Conservation (phyloP, 1,140 invertebrate genomes). For the Nymphalis io region DNA sequence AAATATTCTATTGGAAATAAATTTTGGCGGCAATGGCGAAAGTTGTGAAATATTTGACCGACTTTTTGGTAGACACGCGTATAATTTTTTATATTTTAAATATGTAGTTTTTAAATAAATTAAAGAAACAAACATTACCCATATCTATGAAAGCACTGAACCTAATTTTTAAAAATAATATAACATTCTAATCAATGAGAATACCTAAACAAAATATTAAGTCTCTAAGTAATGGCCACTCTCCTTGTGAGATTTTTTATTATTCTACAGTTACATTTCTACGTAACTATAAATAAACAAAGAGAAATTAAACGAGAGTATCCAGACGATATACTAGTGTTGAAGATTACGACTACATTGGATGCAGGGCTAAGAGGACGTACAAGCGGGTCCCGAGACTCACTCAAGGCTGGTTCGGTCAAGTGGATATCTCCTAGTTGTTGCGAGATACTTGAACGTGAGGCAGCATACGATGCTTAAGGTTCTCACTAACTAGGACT, state of each 20-base stretch:
- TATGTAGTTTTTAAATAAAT: no score
- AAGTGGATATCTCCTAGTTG: conserved; percentile 9
- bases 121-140: no score
- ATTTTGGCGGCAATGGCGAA: no score
- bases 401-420: conserved; percentile 1
- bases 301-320: neutral
- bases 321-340: neutral
- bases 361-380: neutral
- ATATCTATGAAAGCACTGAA: no score
- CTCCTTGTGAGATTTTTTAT: neutral
- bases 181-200: no score
- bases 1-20: no score
- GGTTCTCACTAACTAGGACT: neutral
- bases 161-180: no score
- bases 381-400: neutral
- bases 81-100: no score
- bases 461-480: neutral
- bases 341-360: neutral
- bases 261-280: neutral
- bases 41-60: no score
- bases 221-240: no score
- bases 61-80: no score
- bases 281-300: neutral
- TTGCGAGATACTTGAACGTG: neutral
- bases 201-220: no score